phyloP scores from a whole-genome alignment of 2,113 vertebrate species.

The Stigmatopora argus region DNA sequence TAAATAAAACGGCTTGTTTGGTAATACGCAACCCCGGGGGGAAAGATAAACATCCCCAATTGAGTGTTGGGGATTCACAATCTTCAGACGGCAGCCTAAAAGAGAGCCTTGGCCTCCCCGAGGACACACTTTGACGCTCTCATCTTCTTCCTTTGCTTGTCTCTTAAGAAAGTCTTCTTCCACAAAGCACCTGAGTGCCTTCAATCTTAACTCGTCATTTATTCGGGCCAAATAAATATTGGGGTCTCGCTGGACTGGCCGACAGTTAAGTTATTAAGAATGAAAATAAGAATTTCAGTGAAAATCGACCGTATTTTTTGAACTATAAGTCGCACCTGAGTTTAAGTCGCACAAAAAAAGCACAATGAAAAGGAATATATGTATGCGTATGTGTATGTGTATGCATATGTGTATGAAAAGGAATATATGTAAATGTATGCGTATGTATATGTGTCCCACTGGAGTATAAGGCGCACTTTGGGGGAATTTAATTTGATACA shows the following conservation, averaged over 20 bases:
- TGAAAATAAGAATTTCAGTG: background rate
- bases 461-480: too few species aligned
- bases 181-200: conserved; percentile 30
- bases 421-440: too few species aligned
- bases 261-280: background rate
- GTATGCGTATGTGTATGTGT: too few species aligned
- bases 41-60: conserved; percentile 51
- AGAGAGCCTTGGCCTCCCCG: conserved; percentile 35
- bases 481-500: too few species aligned
- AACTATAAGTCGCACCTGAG: too few species aligned
- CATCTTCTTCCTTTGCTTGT: conserved; percentile 23
- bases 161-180: conserved; percentile 12
- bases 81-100: conserved; percentile 49
- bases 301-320: too few species aligned
- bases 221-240: background rate
- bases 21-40: conserved; percentile 34
- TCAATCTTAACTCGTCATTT: background rate
- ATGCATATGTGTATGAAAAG: too few species aligned
- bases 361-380: too few species aligned
- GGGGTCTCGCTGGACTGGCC: background rate
- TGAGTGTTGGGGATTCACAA: conserved; percentile 44
- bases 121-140: conserved; percentile 47
- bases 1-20: conserved; percentile 42
- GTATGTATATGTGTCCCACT: too few species aligned
- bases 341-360: too few species aligned